Base-by-base conservation (phyloP, 2,888 invertebrate genomes). In the Microplitis deprimator region DNA sequence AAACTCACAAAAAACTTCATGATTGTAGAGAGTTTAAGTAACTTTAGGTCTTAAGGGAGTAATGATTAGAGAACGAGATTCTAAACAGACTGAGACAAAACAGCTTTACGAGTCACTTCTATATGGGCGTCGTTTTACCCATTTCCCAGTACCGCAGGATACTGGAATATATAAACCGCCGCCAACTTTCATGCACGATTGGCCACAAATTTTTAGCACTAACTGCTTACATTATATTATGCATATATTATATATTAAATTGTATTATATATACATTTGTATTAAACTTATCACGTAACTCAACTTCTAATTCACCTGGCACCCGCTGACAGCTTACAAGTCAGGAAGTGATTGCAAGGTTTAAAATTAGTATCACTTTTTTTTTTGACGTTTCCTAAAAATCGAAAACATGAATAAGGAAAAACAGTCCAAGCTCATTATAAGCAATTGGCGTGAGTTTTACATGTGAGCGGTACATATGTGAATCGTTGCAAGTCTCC, bases 161-260 rank as follows among this genome's bases (percentile, higher is more conserved):
- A 50, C 50, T 50, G 13, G 50, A 50, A 50, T 50, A 50, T 50
- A 50, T 50, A 8, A 73, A 77, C 80, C 81, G 82, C 84, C 84
- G 86, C 87, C 85, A 84, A 83, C 85, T 87, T 86, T 87, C 86
- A 88, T 85, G 85, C 85, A 85, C 85, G 81, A 84, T 79, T 83
- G 83, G 77, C 69, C 83, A 72, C 75, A 79, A 82, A 78, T 80
- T 82, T 85, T 83, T 73, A 41, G 17, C 29, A 16, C 13, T 16
- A 69, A 50, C 60, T 39, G 20, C 40, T 39, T 62, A 62, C 13
- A 50, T 50, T 50, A 50, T 50, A 72, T 61, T n/a, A 10, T 40
- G 17, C 6, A 39, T 62, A 16, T 10, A 62, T 16, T 61, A 13
- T 13, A 29, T 71, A 16, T 29, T 16, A 39, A 68, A 4, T 6